Evolutionary conservation across 2,797 vertebrate genomes (phyloP).

Genomic region (Chelmon rostratus): DNA sequence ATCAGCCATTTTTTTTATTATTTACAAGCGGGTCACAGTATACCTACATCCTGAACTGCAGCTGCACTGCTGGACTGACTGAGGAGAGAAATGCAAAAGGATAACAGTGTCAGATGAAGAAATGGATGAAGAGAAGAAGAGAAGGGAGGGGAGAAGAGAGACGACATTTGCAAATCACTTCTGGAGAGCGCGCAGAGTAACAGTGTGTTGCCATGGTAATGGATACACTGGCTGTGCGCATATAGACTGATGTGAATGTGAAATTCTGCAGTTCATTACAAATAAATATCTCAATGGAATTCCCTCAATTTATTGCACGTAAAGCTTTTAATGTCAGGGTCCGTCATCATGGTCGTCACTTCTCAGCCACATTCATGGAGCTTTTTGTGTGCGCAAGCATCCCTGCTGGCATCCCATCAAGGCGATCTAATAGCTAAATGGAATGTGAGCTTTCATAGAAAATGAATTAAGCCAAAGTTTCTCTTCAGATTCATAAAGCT

Average conservation of each 20-base stretch:
- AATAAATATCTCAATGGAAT: conserved; percentile 60
- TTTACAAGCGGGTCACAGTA: conserved; percentile 33
- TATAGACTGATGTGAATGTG: conserved; percentile 61
- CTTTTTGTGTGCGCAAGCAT: conserved; percentile 39
- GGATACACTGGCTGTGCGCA: conserved; percentile 56
- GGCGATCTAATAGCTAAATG: conserved; percentile 56
- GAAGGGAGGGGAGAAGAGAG: neutral
- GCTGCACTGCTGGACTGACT: conserved; percentile 7
- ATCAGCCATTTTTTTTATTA: conserved; percentile 57
- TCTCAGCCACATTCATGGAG: conserved; percentile 44
- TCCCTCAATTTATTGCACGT: conserved; percentile 35
- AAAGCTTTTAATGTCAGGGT: conserved; percentile 48
- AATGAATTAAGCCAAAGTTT: conserved; percentile 64
- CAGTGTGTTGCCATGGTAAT: conserved; percentile 80
- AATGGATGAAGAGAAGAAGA: conserved; percentile 29
- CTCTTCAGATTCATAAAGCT: conserved; percentile 46
- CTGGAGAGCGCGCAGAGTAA: conserved; percentile 47
- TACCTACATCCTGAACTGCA: conserved; percentile 18
- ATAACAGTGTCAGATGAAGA: conserved; percentile 50
- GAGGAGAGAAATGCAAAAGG: conserved; percentile 33
- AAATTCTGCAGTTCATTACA: conserved; percentile 52
- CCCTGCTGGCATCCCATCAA: conserved; percentile 37
- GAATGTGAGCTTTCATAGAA: conserved; percentile 51
- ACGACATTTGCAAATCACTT: conserved; percentile 61
- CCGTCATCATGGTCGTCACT: conserved; percentile 44